These are phyloP conservation scores for Subanguina moxae DNA, from an alignment of 1,140 invertebrate species.

Conservation along the genomic window DNA sequence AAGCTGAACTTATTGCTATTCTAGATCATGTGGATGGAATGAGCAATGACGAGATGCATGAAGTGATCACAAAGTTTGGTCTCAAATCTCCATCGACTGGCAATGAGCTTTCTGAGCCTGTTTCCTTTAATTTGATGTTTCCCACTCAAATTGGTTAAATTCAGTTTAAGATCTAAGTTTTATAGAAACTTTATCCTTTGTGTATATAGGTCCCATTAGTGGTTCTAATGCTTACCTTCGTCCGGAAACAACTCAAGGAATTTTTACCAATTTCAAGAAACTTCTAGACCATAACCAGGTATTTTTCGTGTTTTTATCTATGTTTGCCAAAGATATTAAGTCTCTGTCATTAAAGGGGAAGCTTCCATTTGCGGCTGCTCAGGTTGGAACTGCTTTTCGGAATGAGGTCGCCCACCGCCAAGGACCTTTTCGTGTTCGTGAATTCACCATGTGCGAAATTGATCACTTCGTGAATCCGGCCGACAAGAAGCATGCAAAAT, in stretches of 20 bases:
- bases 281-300: slow-evolving; percentile 86
- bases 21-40: slow-evolving; percentile 71
- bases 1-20: slow-evolving; percentile 60
- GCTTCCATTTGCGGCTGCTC: slow-evolving; percentile 93
- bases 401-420: slow-evolving; percentile 99
- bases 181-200: no score
- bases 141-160: slow-evolving; percentile 87
- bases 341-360: no score
- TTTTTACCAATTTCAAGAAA: slow-evolving; percentile 97
- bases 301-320: no score
- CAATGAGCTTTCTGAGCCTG: slow-evolving; percentile 86
- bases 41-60: slow-evolving; percentile 81
- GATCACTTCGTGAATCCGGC: slow-evolving; percentile 96
- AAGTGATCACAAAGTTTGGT: slow-evolving; percentile 75
- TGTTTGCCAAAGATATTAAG: no score
- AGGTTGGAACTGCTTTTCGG: slow-evolving; percentile 92
- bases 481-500: slow-evolving; percentile 85
- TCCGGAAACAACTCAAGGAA: slow-evolving; percentile 97
- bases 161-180: no score
- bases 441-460: slow-evolving; percentile 99
- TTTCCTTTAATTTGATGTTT: slow-evolving; percentile 99
- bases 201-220: slow-evolving; percentile 66
- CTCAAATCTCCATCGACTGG: slow-evolving; percentile 91
- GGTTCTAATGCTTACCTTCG: slow-evolving; percentile 65
- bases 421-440: slow-evolving; percentile 79